These are phyloP conservation scores for Macrochelys suwanniensis DNA, from an alignment of 2,797 vertebrate genomes.

Conservation along the genomic window DNA sequence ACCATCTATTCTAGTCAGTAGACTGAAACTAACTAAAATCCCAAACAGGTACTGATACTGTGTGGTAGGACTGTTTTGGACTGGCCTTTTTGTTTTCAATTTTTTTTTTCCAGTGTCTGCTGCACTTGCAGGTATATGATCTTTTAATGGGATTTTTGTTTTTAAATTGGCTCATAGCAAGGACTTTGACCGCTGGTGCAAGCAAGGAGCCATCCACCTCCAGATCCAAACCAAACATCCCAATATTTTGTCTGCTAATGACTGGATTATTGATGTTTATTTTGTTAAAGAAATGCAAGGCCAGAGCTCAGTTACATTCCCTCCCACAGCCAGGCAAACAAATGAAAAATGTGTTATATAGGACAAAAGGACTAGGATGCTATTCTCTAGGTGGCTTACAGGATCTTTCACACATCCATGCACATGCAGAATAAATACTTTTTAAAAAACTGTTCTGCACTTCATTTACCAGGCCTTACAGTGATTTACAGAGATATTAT, in stretches of 20 bases:
- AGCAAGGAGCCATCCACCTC: conserved; percentile 4
- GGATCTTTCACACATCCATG: background rate
- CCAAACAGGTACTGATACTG: background rate
- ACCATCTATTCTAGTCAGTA: background rate
- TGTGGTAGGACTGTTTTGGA: background rate
- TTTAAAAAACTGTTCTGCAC: background rate
- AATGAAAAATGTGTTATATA: background rate
- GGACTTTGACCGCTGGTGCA: background rate
- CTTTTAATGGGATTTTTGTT: background rate
- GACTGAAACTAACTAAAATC: background rate
- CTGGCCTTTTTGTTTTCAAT: background rate
- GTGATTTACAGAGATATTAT: background rate
- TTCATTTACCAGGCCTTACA: background rate
- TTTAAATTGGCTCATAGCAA: background rate
- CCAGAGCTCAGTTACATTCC: background rate
- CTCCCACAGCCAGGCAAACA: background rate
- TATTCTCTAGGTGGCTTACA: background rate
- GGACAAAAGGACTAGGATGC: background rate
- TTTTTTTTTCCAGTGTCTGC: background rate
- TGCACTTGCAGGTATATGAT: background rate
- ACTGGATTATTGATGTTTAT: conserved; percentile 13
- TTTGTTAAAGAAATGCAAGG: conserved; percentile 9
- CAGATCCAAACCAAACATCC: conserved; percentile 26
- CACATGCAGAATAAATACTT: background rate
- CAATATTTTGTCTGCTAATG: background rate